Base-by-base conservation (phyloP, 2,888 invertebrate species). In the Brenthis ino region DNA sequence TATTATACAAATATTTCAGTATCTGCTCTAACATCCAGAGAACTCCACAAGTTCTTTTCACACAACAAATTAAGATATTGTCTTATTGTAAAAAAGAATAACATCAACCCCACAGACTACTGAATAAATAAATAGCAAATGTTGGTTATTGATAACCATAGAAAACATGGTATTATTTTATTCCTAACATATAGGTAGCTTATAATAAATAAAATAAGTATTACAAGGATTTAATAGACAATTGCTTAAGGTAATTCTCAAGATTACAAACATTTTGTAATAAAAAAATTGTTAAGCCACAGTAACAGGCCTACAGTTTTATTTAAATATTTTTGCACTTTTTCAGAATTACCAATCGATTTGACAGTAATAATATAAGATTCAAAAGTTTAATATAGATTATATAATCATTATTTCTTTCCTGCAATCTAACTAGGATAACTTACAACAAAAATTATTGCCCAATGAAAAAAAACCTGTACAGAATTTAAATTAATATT, bases 1-100 rank as follows among this genome's bases (percentile, higher is more conserved):
- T 77, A 77, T 76, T 77, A 76, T 73, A 76, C 78, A 77, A 77
- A 78, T 76, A 75, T 72, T 74, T 72, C 68, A 72, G 66, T 73
- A 69, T 71, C 70, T 71, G 69, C 66, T 64, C 69, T 58, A 72
- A 75, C 70, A 72, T 75, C 72, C 64, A 68, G 63, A 72, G 51
- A 57, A 75, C 70, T 70, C 69, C 74, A 72, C 68, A 72, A 55
- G 63, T 75, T 68, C 67, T 69, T 69, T 68, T 69, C 69, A 73
- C 57, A 70, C 65, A 71, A 68, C 65, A 56, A 67, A 63, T 14
- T 55, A 55, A 63, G 51, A 64, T 67, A 58, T 56, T 64, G 61
- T 47, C 57, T 57, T 65, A 54, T 51, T 33, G 55, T 69, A 58
- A 67, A 72, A 68, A 69, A 65, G 57, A 56, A 37, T 66, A 63